Base-by-base conservation (phyloP, 1,140 invertebrate genomes). In the Drosophila arawakana region DNA sequence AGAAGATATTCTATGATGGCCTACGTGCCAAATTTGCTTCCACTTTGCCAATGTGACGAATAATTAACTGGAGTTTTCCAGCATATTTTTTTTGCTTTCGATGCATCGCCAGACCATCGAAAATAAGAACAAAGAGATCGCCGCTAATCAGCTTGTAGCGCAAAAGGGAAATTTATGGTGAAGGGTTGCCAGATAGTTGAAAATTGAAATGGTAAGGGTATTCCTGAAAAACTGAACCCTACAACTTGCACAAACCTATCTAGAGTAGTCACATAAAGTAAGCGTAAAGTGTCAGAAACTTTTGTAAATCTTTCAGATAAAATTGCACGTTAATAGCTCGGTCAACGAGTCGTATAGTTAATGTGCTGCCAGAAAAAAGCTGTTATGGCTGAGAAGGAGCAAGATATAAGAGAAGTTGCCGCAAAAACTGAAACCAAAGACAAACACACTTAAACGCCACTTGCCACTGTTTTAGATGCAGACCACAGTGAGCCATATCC, bases 291-390 rank as follows among this genome's bases (percentile, higher is more conserved):
- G 74, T 88, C 62, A 73, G 73, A 86, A 86, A 88, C 73, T 89
- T 86, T 88, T 78, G 68, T 86, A 83, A 73, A 79, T 88, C 88
- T 83, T 72, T 49, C 66, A 88, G 78, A 72, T 62, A 69, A 78
- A 73, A 80, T 65, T 52, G 55, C 63, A 52, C 82, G 73, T 76
- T 81, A 80, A 88, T 88, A 76, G 83, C 83, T 75, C 83, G 83
- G 83, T 83, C 83, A 86, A 88, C 83, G 83, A 89, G 83, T 77
- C 83, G 84, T 86, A 88, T 86, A 86, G 88, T 86, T 86, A 86
- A 86, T 78, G 84, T 72, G 69, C 72, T 74, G 76, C 55, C 76
- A 52, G 68, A 63, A 68, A 73, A 67, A 69, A 65, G 61, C 61
- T 25, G 50, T 52, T 39, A 65, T 65, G 18, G 39, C 61, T 35